phyloP scores from a whole-genome alignment of 64 coral and sea anemone genomes.

The Actinia equina region DNA sequence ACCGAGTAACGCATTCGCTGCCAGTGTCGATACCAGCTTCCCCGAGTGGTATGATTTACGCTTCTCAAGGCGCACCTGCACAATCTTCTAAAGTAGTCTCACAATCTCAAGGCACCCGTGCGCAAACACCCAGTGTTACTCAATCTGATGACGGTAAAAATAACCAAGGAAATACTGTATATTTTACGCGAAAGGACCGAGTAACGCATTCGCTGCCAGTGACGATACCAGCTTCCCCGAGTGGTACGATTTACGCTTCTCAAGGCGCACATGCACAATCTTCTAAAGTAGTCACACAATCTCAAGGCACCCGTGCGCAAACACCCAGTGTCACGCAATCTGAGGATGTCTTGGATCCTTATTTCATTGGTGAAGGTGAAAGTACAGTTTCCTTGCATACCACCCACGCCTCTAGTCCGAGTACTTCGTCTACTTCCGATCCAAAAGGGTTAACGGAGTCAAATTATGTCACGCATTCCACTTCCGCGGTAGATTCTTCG shows the following conservation, averaged over 20 bases:
- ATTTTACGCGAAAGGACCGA: not conserved
- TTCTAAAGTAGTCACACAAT: not conserved
- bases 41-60: not conserved
- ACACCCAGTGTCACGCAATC: not conserved
- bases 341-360: not conserved
- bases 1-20: not conserved
- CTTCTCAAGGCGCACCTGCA: not conserved
- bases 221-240: not conserved
- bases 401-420: not conserved
- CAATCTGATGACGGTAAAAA: not conserved
- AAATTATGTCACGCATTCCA: not conserved
- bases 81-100: not conserved
- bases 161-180: too few relatives aligned
- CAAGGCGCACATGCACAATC: not conserved
- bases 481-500: not conserved
- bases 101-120: not conserved
- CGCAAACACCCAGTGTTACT: not conserved
- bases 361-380: not conserved
- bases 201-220: not conserved
- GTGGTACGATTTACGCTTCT: not conserved
- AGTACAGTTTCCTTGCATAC: not conserved
- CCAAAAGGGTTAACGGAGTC: not conserved
- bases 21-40: not conserved
- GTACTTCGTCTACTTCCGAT: not conserved
- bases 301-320: not conserved